Evolutionary conservation across 2,797 vertebrate species (phyloP), one percentile per base, ranked within the genome.

Genomic region (Acridotheres tristis): DNA sequence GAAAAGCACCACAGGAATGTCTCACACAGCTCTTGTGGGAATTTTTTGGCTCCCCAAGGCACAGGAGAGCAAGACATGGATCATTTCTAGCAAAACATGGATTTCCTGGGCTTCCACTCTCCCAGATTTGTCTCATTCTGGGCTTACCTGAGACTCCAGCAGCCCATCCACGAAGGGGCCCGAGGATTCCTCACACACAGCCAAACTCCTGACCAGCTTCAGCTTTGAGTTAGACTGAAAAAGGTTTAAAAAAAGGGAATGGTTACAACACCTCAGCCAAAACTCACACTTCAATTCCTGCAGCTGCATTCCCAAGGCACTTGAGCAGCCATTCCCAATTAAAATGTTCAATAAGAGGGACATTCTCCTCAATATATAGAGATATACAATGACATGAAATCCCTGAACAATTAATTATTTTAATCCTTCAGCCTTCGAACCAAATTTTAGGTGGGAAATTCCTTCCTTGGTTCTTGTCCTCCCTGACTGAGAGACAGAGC

Each of bases 131-230:
- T 14, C 42, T 82, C 29, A 3, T 29, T 43, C 43, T 14, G 55
- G 55, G 79, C 97, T 45, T 97, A 99, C 98, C 98, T 98, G 98
- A 85, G 98, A 98, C 96, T 99, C 99, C 97, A 99, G 97, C 76
- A 97, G 97, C 71, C 99, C 98, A 95, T 99, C 99, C 57, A 97
- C 98, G 86, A 99, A 99, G 16, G 98, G 99, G 89, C 98, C 98
- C 10, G 98, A 99, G 2, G 99, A 99, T 82, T 99, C 99, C 93
- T 99, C 99, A 96, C 99, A 99, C 26, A 99, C 99, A 83, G 99
- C 99, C 94, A 99, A 98, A 97, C 99, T 99, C 86, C 99, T 98
- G 90, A 99, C 99, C 97, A 99, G 98, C 96, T 99, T 99, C 87
- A 99, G 98, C 98, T 99, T 99, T 55, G 99, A 99, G 97, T 99